Conservation (phyloP, 2,888 invertebrate species). For the Xanthorhoe spadicearia region DNA sequence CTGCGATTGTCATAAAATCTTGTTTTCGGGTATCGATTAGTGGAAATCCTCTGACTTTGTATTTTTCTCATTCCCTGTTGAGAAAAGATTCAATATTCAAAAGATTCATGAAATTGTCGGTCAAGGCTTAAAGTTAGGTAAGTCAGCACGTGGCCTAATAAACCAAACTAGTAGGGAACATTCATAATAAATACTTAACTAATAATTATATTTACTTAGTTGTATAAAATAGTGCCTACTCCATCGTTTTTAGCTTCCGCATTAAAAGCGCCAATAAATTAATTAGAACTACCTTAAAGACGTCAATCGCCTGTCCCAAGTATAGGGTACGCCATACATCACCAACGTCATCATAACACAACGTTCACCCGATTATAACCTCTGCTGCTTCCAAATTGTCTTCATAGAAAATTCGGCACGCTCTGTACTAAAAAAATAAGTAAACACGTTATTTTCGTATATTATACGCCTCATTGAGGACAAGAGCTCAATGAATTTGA, state of each 20-base stretch:
- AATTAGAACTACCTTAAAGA: constrained; percentile 77
- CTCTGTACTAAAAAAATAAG: constrained; percentile 72
- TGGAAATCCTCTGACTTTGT: too few relatives aligned
- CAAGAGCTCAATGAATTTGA: constrained; percentile 77
- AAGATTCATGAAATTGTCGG: too few relatives aligned
- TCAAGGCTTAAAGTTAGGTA: too few relatives aligned
- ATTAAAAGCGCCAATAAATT: constrained; percentile 80
- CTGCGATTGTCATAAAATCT: too few relatives aligned
- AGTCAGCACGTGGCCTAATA: too few relatives aligned
- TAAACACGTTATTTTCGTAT: constrained; percentile 80
- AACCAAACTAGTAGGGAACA: too few relatives aligned
- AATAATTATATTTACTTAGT: background rate
- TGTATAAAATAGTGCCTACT: constrained; percentile 46
- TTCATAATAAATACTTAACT: too few relatives aligned
- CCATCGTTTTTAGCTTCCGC: constrained; percentile 65
- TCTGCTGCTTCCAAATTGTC: constrained; percentile 60
- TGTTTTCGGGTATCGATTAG: too few relatives aligned
- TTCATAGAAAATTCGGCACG: constrained; percentile 77
- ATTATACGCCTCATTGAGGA: constrained; percentile 79
- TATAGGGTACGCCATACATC: constrained; percentile 59
- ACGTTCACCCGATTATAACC: constrained; percentile 59
- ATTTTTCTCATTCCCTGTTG: too few relatives aligned
- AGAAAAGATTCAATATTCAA: too few relatives aligned
- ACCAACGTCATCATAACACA: constrained; percentile 50
- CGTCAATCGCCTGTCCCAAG: constrained; percentile 74